Conservation (phyloP, 53 echinoderm and acorn worm species). For the Astropecten irregularis region DNA sequence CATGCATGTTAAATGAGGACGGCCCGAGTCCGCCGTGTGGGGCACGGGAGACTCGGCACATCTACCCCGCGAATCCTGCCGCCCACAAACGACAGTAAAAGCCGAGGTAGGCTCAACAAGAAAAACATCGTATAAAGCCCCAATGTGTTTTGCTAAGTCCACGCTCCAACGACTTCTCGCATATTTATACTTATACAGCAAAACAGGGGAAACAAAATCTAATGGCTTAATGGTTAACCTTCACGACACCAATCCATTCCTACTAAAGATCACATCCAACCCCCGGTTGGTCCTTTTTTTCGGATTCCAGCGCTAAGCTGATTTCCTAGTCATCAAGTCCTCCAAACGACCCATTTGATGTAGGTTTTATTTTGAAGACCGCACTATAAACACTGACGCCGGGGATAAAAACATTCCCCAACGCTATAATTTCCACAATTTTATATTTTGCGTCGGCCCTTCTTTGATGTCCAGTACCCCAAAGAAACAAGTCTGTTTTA, state of each 20-base stretch:
- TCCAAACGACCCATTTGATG: constrained; percentile 20
- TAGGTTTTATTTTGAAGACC: constrained; percentile 17
- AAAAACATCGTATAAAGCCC: not conserved
- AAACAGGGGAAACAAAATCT: not conserved
- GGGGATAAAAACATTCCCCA: too few relatives aligned
- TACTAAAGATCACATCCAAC: constrained; percentile 27
- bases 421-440: too few relatives aligned
- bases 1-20: constrained; percentile 9
- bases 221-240: constrained; percentile 15
- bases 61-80: too few relatives aligned
- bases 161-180: constrained; percentile 5
- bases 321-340: too few relatives aligned
- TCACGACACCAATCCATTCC: not conserved
- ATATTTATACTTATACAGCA: too few relatives aligned
- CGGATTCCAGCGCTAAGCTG: too few relatives aligned
- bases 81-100: too few relatives aligned
- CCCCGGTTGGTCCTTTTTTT: too few relatives aligned
- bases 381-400: constrained; percentile 38
- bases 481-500: not conserved
- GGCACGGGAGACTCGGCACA: too few relatives aligned
- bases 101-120: too few relatives aligned
- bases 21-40: too few relatives aligned
- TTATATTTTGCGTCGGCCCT: not conserved
- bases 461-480: constrained; percentile 26
- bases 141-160: constrained; percentile 19